A percentile compares a stretch with the other conserved stretches of the same genome.
These are phyloP conservation scores for Paratrypauchen microcephalus DNA, from an alignment of 2,797 vertebrate species.

Conservation along the genomic window DNA sequence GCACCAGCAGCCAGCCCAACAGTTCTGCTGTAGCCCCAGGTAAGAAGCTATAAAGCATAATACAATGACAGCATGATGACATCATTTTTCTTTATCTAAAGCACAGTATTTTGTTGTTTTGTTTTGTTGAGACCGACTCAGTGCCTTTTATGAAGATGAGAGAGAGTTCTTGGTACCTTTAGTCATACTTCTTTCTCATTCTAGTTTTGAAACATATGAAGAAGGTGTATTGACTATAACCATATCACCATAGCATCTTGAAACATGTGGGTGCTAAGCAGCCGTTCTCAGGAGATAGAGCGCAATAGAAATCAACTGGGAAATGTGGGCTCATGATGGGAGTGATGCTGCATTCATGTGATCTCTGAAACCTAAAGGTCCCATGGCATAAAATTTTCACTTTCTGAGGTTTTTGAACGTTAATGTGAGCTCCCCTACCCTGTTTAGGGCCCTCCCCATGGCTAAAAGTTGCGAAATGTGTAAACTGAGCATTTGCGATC, in stretches of 20 bases:
- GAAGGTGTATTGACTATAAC: conserved; percentile 7
- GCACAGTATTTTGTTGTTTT: conserved; percentile 1
- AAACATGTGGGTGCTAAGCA: conserved; percentile 73
- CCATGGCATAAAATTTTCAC: no score
- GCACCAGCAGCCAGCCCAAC: conserved; percentile 90
- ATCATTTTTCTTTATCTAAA: not conserved
- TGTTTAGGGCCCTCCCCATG: no score
- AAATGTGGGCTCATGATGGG: conserved; percentile 27
- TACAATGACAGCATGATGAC: not conserved
- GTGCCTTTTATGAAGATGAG: not conserved
- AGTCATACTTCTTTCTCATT: not conserved
- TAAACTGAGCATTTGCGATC: no score
- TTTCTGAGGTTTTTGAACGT: no score
- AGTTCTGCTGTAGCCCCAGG: conserved; percentile 88
- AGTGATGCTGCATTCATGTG: no score
- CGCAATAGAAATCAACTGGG: conserved; percentile 66
- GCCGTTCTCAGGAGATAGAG: conserved; percentile 65
- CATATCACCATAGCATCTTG: conserved; percentile 30
- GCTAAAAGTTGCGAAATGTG: no score
- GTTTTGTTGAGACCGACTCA: not conserved
- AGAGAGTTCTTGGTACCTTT: not conserved
- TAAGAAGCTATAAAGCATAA: conserved; percentile 54
- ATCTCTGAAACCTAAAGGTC: no score
- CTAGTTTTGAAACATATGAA: not conserved
- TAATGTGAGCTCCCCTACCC: no score